Evolutionary conservation across 2,888 invertebrate genomes (phyloP).

Genomic region (Conomelus anceps): DNA sequence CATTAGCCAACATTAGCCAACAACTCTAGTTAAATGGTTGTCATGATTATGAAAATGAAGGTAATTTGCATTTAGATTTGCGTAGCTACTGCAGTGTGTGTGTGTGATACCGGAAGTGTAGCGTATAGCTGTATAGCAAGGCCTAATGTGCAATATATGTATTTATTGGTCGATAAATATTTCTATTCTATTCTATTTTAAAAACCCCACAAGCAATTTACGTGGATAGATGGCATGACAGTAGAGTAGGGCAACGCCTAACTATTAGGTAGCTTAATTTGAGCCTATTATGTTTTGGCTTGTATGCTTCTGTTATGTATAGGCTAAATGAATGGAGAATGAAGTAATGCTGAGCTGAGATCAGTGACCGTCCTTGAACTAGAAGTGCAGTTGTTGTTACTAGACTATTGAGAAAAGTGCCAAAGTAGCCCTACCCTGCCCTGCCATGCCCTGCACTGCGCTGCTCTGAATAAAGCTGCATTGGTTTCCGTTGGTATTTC

Average conservation of each 20-base stretch:
- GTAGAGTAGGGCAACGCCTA: background rate
- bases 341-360: background rate
- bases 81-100: background rate
- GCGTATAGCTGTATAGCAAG: too few relatives aligned
- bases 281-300: background rate
- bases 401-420: background rate
- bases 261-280: background rate
- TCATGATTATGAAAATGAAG: background rate
- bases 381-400: background rate
- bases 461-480: background rate
- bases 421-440: background rate
- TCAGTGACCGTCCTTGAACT: background rate
- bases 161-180: too few relatives aligned
- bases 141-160: too few relatives aligned
- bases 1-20: too few relatives aligned
- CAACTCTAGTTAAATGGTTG: background rate
- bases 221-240: too few relatives aligned
- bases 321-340: background rate
- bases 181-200: too few relatives aligned
- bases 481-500: too few relatives aligned
- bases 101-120: background rate
- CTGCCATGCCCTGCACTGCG: background rate
- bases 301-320: background rate
- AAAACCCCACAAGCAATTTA: background rate
- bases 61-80: background rate